A percentile compares a stretch with the other conserved stretches of the same genome.
Evolutionary conservation across 23 tunicate genomes (phyloP).

Genomic region (Diplosoma virens): DNA sequence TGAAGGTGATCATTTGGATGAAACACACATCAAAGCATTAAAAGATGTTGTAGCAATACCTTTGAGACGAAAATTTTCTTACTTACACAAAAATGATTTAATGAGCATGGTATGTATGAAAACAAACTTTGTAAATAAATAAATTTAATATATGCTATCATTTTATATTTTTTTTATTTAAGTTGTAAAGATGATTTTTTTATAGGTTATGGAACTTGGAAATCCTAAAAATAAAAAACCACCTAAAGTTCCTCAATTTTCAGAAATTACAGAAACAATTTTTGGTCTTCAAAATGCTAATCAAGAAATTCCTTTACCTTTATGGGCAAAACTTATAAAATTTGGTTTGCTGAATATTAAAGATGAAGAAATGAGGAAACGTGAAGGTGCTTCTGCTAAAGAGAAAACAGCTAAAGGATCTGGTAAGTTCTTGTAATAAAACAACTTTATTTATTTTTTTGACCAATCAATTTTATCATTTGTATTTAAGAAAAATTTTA

Average conservation of each 20-base stretch:
- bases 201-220: constrained; percentile 81
- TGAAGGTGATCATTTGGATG: constrained; percentile 67
- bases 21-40: constrained; percentile 60
- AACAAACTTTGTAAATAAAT: too few species aligned
- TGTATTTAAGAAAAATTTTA: too few species aligned
- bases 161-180: too few species aligned
- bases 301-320: constrained; percentile 70
- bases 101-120: constrained; percentile 53
- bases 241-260: constrained; percentile 66
- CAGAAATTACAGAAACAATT: constrained; percentile 66
- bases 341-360: constrained; percentile 71
- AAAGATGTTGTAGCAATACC: constrained; percentile 71
- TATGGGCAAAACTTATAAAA: constrained; percentile 92
- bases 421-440: too few species aligned
- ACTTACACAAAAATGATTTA: constrained; percentile 66
- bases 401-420: constrained; percentile 70
- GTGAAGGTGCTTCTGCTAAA: constrained; percentile 60
- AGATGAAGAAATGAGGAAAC: constrained; percentile 52
- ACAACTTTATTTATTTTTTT: too few species aligned
- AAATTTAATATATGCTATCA: neutral
- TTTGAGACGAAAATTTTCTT: constrained; percentile 65
- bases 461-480: too few species aligned
- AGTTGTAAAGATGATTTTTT: neutral
- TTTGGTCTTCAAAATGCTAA: constrained; percentile 43
- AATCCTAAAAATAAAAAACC: constrained; percentile 77